Evolutionary conservation across 2,888 invertebrate genomes (phyloP), one percentile per base, ranked within the genome.

Genomic region (Idaea aversata): DNA sequence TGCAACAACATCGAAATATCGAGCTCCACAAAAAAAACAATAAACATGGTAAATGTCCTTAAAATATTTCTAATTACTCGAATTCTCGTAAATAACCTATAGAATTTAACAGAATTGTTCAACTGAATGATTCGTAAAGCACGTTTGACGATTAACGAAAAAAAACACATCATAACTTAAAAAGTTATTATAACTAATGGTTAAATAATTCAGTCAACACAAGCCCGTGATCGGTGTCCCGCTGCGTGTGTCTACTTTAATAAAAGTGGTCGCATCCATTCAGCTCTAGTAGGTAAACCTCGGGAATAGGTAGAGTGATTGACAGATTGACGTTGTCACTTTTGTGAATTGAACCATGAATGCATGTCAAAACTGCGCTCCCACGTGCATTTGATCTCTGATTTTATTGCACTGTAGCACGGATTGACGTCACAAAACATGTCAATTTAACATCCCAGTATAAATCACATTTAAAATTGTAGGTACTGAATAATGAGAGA

Each of bases 211-310:
- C 74, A 77, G 78, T 78, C 77, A 74, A 73, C 75, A 77, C 70
- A 75, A 73, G 75, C 73, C 75, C 69, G 74, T 72, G 76, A 77
- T 78, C 81, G 78, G 72, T 78, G 81, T 76, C 82, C 80, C 79
- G 78, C 76, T 62, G 80, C 70, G 76, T 71, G 68, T 67, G 3
- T 47, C 13, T 47, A 47, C 25, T 25, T 47, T 47, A n/a, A 47
- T 70, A 65, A 69, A 72, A 75, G 73, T 73, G 69, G 72, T 69
- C 67, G 64, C 74, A 81, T 47, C 47, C 47, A 47, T 47, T 47
- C 10, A 47, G 10, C 7, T 47, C 13, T 5, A 13, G 7, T 25
- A 25, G 25, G 25, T 10, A 78, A 78, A 77, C 78, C 80, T 78
- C 79, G 80, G 79, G 75, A 78, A 76, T 68, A 68, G 47, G 7